Base-by-base conservation (phyloP, 2,113 vertebrate genomes). In the Acinonyx jubatus region DNA sequence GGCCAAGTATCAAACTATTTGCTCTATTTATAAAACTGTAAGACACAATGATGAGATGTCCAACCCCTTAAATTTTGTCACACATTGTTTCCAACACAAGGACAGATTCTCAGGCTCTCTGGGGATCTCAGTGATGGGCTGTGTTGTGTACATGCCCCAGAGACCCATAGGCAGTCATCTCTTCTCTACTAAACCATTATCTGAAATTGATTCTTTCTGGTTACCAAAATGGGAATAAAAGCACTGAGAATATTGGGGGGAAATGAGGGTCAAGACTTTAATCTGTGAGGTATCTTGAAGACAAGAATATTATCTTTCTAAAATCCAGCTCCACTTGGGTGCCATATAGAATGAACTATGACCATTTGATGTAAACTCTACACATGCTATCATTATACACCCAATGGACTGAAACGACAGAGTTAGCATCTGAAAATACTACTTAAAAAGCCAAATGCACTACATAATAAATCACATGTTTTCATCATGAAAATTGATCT, bases 241-340 rank as follows among this genome's bases (percentile, higher is more conserved):
- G 87, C 97, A 89, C 78, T 89, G 96, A 98, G 83, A 97, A 92
- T 98, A 96, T 82, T 89, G 86, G 88, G 41, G 50, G 96, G 84
- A 93, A 97, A 94, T 95, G 81, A 92, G 18, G 85, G 93, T 97
- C 96, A 97, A 87, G 85, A 97, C 91, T 97, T 98, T 98, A 97
- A 98, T 98, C 92, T 97, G 38, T 69, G 48, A 88, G 50, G 15
- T 97, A 92, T 85, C 83, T 89, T 92, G 69, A 88, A 97, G 89
- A 91, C 9, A 96, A 88, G n/a, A 69, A 25, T 16, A 45, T 90
- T 96, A 48, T 55, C 25, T 96, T 84, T 84, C 31, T 84, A 38
- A 97, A 95, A 79, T 90, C 41, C 74, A 76, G 33, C 85, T 92
- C n/a, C 33, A 63, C 14, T 57, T 92, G 48, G 18, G 12, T 91